Evolutionary conservation across 2,888 invertebrate species (phyloP).

Genomic region (Gymnocheta viridis): DNA sequence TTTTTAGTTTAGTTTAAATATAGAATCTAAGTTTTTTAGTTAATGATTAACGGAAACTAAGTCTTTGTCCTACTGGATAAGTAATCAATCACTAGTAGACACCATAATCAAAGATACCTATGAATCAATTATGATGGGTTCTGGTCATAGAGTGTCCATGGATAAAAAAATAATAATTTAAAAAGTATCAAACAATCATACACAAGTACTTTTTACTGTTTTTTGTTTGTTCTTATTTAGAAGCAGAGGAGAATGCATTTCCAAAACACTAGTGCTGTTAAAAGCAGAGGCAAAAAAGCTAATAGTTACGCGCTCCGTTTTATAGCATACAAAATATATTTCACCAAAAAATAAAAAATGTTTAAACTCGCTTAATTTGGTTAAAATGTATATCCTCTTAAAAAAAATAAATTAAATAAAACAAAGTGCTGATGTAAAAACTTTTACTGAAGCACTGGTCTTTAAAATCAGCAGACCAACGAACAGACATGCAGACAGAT

Average conservation of each 20-base stretch:
- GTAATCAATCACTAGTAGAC: too few relatives aligned
- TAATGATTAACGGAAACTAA: too few relatives aligned
- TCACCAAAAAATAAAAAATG: background rate
- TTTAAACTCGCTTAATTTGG: constrained; percentile 3
- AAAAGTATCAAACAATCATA: too few relatives aligned
- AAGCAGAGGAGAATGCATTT: background rate
- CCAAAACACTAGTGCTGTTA: background rate
- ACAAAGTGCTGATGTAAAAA: background rate
- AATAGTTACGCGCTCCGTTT: background rate
- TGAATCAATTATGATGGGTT: too few relatives aligned
- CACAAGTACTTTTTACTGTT: too few relatives aligned
- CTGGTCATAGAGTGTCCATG: too few relatives aligned
- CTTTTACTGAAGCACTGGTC: constrained; percentile 14
- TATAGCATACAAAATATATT: background rate
- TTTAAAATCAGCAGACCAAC: background rate
- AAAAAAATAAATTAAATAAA: constrained; percentile 19
- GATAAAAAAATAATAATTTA: too few relatives aligned
- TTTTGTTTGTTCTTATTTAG: too few relatives aligned
- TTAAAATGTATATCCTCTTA: constrained; percentile 8
- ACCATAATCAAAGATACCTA: too few relatives aligned
- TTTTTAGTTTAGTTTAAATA: too few relatives aligned
- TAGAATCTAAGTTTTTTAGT: too few relatives aligned
- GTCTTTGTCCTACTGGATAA: too few relatives aligned
- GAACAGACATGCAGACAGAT: background rate
- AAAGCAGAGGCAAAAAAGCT: background rate